Percentiles rank a stretch among this genome's conserved stretches.
phyloP scores from a whole-genome alignment of 2,113 vertebrate genomes.

The Lates calcarifer region DNA sequence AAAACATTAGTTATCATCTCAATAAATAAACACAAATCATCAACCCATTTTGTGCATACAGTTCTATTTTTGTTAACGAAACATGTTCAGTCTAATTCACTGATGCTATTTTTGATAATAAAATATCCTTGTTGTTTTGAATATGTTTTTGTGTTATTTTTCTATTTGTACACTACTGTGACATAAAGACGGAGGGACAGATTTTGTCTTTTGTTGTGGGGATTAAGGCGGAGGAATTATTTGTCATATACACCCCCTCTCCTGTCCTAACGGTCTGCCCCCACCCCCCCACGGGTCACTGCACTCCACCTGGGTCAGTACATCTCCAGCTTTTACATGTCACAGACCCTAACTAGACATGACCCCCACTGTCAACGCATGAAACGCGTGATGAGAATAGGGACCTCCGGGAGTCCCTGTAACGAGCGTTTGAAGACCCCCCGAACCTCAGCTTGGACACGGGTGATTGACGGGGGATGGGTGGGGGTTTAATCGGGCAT shows the following conservation, averaged over 20 bases:
- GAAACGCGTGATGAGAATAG: neutral
- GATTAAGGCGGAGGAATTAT: conserved; percentile 60
- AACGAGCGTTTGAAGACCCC: conserved; percentile 10
- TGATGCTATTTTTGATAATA: neutral
- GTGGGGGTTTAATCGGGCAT: conserved; percentile 41
- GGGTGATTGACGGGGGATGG: neutral
- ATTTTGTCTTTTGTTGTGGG: conserved; percentile 51
- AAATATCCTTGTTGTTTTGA: neutral
- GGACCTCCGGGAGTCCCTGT: neutral
- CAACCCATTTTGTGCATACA: neutral
- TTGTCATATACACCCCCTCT: conserved; percentile 41
- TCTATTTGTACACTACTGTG: neutral
- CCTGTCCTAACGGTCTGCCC: conserved; percentile 33
- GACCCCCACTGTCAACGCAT: neutral
- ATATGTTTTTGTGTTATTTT: neutral
- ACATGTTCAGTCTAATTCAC: neutral
- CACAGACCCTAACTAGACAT: neutral
- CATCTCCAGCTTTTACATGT: neutral
- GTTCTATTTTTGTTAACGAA: conserved; percentile 7
- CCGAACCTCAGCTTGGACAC: neutral
- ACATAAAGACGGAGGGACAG: conserved; percentile 6
- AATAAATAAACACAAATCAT: neutral
- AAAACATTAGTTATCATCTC: neutral
- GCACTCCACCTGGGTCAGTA: conserved; percentile 29
- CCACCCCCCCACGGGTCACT: conserved; percentile 21